These are phyloP conservation scores for Hydrolagus colliei DNA, from an alignment of 2,797 vertebrate species.

Conservation along the genomic window DNA sequence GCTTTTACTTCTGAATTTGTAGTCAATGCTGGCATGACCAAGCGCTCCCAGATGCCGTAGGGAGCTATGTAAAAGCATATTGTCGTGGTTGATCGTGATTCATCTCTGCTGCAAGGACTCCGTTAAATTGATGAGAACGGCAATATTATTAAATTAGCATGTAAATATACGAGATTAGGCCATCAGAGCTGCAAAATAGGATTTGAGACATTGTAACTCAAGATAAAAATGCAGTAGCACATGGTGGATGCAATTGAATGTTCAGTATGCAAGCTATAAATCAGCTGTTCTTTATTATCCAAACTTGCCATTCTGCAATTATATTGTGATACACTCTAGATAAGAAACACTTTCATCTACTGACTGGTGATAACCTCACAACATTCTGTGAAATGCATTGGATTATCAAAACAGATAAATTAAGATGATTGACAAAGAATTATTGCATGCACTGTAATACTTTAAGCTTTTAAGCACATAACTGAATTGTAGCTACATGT, in stretches of 20 bases:
- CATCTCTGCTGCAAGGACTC: too few species aligned
- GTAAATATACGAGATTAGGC: constrained; percentile 12
- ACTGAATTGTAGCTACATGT: background rate
- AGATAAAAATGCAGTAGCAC: background rate
- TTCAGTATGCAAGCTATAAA: background rate
- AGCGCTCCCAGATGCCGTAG: too few species aligned
- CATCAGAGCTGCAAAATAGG: background rate
- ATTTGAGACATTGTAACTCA: background rate
- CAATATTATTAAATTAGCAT: constrained; percentile 11
- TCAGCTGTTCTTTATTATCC: background rate
- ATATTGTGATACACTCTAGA: background rate
- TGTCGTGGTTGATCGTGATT: too few species aligned
- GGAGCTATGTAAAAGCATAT: too few species aligned
- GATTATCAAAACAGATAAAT: background rate
- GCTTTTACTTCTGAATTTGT: too few species aligned
- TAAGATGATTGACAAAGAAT: constrained; percentile 3
- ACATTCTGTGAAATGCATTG: background rate
- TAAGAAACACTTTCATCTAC: background rate
- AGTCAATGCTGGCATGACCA: too few species aligned
- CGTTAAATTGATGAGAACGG: background rate
- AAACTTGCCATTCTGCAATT: background rate
- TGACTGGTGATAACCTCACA: background rate
- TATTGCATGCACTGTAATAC: background rate
- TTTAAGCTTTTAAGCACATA: background rate
- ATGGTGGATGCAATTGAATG: background rate